phyloP scores from a whole-genome alignment of 2,113 vertebrate species.

The Lethenteron camtschaticum region DNA sequence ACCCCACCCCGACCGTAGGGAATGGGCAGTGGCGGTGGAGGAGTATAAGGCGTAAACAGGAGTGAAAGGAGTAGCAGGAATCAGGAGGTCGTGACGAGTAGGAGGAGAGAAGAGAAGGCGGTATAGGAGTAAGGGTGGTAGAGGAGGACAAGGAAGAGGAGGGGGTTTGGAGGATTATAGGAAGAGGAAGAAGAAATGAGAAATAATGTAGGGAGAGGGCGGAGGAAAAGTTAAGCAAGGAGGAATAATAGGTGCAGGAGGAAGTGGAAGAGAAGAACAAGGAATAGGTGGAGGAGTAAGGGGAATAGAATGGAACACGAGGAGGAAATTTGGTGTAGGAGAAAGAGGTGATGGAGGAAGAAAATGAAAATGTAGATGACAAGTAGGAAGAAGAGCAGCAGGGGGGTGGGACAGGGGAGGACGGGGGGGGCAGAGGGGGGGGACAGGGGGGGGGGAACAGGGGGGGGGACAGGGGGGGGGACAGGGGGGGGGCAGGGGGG shows the following conservation, averaged over 20 bases:
- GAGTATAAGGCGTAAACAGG: neutral
- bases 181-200: neutral
- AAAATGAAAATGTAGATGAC: neutral
- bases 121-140: slow-evolving; percentile 8
- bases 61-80: slow-evolving; percentile 6
- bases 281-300: neutral
- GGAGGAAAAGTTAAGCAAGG: slow-evolving; percentile 7
- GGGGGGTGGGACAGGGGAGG: neutral
- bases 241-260: slow-evolving; percentile 7
- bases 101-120: slow-evolving; percentile 9
- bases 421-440: no score
- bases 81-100: slow-evolving; percentile 8
- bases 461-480: neutral
- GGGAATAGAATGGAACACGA: neutral
- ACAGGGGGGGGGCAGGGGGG: no score
- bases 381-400: neutral
- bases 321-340: neutral
- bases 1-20: neutral
- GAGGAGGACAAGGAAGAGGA: slow-evolving; percentile 6
- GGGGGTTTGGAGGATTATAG: slow-evolving; percentile 7
- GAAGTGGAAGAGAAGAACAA: slow-evolving; percentile 3
- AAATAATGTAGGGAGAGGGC: slow-evolving; percentile 6
- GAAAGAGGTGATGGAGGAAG: neutral
- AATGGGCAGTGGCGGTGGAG: neutral
- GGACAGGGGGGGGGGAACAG: neutral